Percentiles rank a stretch among this genome's conserved stretches.
phyloP scores from a whole-genome alignment of 2,797 vertebrate species.

The Smutsia gigantea region DNA sequence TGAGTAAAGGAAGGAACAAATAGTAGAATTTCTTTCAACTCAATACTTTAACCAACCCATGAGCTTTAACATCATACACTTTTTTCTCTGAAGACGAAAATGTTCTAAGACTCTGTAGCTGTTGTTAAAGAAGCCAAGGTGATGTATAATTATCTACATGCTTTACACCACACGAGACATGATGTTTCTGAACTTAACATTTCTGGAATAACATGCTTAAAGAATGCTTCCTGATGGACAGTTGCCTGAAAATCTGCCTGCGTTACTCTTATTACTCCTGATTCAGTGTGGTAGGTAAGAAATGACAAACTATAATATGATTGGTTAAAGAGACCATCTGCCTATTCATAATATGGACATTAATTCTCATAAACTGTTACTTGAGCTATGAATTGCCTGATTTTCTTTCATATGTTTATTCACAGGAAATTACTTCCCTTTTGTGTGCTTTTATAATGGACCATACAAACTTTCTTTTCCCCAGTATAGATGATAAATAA shows the following conservation, averaged over 20 bases:
- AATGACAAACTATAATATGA: constrained; percentile 85
- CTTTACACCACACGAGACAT: neutral
- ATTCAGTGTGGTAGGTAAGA: constrained; percentile 84
- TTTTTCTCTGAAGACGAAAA: constrained; percentile 50
- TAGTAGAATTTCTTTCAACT: neutral
- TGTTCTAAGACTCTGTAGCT: constrained; percentile 40
- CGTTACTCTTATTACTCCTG: constrained; percentile 82
- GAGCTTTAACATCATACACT: neutral
- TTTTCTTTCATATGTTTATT: constrained; percentile 64
- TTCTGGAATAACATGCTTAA: constrained; percentile 66
- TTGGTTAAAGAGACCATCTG: constrained; percentile 87
- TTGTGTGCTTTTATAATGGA: constrained; percentile 19
- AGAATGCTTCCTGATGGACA: constrained; percentile 75
- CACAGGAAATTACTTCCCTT: constrained; percentile 14
- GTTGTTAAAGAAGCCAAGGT: constrained; percentile 46
- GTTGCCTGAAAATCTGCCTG: constrained; percentile 81
- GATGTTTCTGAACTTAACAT: constrained; percentile 72
- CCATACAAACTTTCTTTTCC: neutral
- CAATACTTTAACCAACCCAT: neutral
- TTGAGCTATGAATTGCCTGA: constrained; percentile 78
- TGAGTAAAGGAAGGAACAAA: neutral
- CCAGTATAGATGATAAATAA: neutral
- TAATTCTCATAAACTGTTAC: constrained; percentile 80
- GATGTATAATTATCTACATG: constrained; percentile 57
- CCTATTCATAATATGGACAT: constrained; percentile 76